phyloP scores from a whole-genome alignment of 2,888 invertebrate species.

The Temnothorax unifasciatus region DNA sequence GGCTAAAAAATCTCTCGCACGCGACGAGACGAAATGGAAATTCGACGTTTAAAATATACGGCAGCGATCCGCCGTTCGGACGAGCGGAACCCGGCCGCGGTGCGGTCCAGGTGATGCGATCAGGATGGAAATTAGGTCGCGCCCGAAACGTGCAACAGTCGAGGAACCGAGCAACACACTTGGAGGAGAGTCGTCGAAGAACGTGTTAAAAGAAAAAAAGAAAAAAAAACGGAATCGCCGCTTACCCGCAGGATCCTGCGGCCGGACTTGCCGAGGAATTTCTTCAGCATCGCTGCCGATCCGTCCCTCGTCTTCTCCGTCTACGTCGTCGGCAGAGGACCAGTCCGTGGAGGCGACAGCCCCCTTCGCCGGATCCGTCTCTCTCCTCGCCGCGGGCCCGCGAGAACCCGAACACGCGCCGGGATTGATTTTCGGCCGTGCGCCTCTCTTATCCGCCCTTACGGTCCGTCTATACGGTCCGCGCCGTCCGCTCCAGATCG shows the following conservation, averaged over 20 bases:
- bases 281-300: slow-evolving; percentile 79
- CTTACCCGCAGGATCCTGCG: slow-evolving; percentile 83
- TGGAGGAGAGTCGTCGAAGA: background rate
- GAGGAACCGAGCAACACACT: background rate
- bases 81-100: too few species aligned
- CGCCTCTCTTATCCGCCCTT: slow-evolving; percentile 39
- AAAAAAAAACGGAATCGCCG: background rate
- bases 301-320: background rate
- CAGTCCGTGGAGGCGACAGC: background rate
- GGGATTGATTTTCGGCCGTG: slow-evolving; percentile 68
- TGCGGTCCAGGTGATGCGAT: background rate
- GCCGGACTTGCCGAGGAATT: slow-evolving; percentile 83
- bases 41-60: background rate
- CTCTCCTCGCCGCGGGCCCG: background rate
- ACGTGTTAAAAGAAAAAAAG: too few species aligned
- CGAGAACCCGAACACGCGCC: slow-evolving; percentile 11
- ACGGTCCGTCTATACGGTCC: slow-evolving; percentile 38
- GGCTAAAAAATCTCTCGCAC: slow-evolving; percentile 1
- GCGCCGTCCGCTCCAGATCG: slow-evolving; percentile 51
- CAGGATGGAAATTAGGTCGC: slow-evolving; percentile 67
- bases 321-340: background rate
- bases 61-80: background rate
- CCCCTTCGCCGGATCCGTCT: background rate
- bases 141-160: slow-evolving; percentile 55
- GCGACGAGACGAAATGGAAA: background rate